Percentiles rank a stretch among this genome's conserved stretches.
Evolutionary conservation across 2,888 invertebrate genomes (phyloP).

Genomic region (Tenthredo amoena): DNA sequence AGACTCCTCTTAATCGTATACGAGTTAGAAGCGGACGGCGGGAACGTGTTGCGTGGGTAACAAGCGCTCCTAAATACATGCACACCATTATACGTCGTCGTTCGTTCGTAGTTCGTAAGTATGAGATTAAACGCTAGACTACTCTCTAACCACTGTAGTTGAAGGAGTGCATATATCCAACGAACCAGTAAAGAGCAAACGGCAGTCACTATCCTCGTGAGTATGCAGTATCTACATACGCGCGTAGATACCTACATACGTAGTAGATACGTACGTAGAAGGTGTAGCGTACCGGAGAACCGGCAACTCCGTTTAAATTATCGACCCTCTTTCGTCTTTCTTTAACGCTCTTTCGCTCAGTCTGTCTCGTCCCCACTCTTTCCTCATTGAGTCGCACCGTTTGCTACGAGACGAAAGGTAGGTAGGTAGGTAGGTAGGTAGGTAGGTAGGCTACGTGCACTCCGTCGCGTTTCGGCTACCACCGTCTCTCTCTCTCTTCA

Average conservation of each 20-base stretch:
- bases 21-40: neutral
- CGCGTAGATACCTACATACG: neutral
- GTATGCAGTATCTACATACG: slow-evolving; percentile 1
- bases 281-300: slow-evolving; percentile 28
- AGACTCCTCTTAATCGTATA: neutral
- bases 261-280: neutral
- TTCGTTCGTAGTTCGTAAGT: neutral
- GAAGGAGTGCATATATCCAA: neutral
- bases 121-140: slow-evolving; percentile 2
- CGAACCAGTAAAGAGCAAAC: neutral
- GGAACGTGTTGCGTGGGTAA: slow-evolving; percentile 2
- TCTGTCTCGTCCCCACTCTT: slow-evolving; percentile 51
- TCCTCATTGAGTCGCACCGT: slow-evolving; percentile 33
- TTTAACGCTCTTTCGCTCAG: slow-evolving; percentile 24
- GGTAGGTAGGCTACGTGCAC: slow-evolving; percentile 26
- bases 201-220: neutral
- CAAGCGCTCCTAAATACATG: neutral
- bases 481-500: slow-evolving; percentile 42
- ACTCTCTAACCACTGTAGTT: neutral
- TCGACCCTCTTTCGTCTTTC: slow-evolving; percentile 35
- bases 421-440: slow-evolving; percentile 35
- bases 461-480: slow-evolving; percentile 74
- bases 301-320: slow-evolving; percentile 51
- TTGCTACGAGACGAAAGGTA: slow-evolving; percentile 28
- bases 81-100: neutral